Percentiles rank a stretch among this genome's conserved stretches.
phyloP scores from a whole-genome alignment of 2,797 vertebrate species.

The Scolopax rusticola region DNA sequence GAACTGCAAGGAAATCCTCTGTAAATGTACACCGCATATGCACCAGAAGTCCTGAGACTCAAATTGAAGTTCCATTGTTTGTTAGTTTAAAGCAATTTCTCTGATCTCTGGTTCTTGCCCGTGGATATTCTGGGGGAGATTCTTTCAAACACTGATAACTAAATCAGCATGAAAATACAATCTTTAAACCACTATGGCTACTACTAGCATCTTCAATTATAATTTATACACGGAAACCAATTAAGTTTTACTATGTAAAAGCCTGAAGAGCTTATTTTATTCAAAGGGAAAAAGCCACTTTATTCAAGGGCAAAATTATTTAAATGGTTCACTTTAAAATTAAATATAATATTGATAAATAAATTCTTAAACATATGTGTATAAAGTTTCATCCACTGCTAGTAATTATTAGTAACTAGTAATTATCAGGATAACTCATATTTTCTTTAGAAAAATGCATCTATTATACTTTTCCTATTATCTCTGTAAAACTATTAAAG shows the following conservation, averaged over 20 bases:
- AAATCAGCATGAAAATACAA: neutral
- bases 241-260: neutral
- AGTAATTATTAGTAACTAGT: neutral
- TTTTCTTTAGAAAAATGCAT: neutral
- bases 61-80: rapidly evolving
- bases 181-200: neutral
- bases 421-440: neutral
- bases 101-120: neutral
- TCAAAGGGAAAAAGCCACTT: neutral
- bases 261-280: neutral
- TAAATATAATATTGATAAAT: neutral
- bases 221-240: neutral
- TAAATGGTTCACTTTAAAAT: neutral
- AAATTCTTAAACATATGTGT: neutral
- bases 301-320: neutral
- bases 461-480: neutral
- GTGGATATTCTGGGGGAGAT: neutral
- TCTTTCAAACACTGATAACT: neutral
- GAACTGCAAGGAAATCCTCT: neutral
- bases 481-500: neutral
- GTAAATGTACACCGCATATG: rapidly evolving
- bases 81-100: neutral
- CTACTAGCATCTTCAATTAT: neutral
- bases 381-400: neutral
- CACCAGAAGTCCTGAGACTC: neutral